Evolutionary conservation across 1,140 invertebrate species (phyloP).

Genomic region (Solenopsis fugax): DNA sequence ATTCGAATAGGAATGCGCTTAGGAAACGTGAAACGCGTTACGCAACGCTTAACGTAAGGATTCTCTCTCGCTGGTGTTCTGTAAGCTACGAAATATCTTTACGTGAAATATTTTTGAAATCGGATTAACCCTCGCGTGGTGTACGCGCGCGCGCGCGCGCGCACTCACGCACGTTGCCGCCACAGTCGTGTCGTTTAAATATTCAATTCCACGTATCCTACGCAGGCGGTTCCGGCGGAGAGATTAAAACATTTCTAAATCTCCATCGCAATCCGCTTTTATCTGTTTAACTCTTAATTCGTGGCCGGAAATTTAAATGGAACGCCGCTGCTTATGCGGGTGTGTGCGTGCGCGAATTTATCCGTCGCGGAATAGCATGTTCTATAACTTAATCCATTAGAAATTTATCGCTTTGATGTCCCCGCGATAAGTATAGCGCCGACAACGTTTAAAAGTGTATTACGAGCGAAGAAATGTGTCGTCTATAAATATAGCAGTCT

Average conservation of each 20-base stretch:
- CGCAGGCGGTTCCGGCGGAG: slow-evolving; percentile 55
- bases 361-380: slow-evolving; percentile 39
- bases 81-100: slow-evolving; percentile 55
- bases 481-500: not conserved
- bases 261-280: slow-evolving; percentile 65
- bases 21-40: slow-evolving; percentile 18
- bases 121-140: slow-evolving; percentile 43
- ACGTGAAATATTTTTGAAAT: slow-evolving; percentile 64
- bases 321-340: not conserved
- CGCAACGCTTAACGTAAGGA: slow-evolving; percentile 40
- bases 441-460: not conserved
- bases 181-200: slow-evolving; percentile 50
- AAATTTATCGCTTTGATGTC: slow-evolving; percentile 26
- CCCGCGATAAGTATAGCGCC: not conserved
- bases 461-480: not conserved
- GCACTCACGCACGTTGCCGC: not conserved
- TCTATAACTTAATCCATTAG: slow-evolving; percentile 56
- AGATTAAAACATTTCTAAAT: slow-evolving; percentile 66
- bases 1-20: not conserved
- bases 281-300: slow-evolving; percentile 66
- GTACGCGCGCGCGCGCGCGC: not conserved
- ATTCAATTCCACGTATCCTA: slow-evolving; percentile 59
- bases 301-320: slow-evolving; percentile 61
- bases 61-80: slow-evolving; percentile 10
- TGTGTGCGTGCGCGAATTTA: slow-evolving; percentile 35